Evolutionary conservation across 1,140 invertebrate species (phyloP), one percentile per base, ranked within the genome.

Genomic region (Nasonia vitripennis): DNA sequence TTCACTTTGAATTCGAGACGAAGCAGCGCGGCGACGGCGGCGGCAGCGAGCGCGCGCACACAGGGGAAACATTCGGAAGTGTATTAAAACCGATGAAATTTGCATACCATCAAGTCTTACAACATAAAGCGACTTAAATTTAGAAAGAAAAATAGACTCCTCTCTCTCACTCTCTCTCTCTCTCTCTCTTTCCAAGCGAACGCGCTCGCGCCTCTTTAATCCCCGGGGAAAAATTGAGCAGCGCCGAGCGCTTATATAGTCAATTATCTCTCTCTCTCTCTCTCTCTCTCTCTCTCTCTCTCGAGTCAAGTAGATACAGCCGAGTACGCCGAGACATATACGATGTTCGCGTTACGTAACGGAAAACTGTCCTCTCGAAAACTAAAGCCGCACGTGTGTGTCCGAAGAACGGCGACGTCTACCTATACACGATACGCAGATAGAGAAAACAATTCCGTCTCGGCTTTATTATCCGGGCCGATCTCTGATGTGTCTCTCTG

Each of bases 361-460:
- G 20, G 41, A 45, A n/a, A 62, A 62, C 55, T 62, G 20, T 62
- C 55, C 55, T n/a, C 55, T 4, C 55, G 55, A 62, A 20, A 62
- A 62, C 55, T 2, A 20, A 7, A 20, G 14, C 17, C 51, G 12
- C 51, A 55, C 51, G 9, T 74, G 70, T 67, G 70, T 74, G 14
- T n/a, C 41, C 41, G 41, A 81, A 81, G 27, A 55, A 55, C 51
- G 34, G 0, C 12, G 11, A 17, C 51, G 17, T 55, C 51, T 14
- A 20, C 17, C 51, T 37, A 37, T 55, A 55, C 12, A 55, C 12
- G 51, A 55, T 12, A 55, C 12, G 17, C 3, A 17, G 51, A 55
- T 12, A 55, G 51, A 55, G 23, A 62, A 74, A 55, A 31, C 51
- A 20, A 77, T 77, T 83, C 75, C 17, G 51, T 31, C 81, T 82